These are phyloP conservation scores for Scaptomyza flava DNA, from an alignment of 2,888 invertebrate species.

Conservation along the genomic window DNA sequence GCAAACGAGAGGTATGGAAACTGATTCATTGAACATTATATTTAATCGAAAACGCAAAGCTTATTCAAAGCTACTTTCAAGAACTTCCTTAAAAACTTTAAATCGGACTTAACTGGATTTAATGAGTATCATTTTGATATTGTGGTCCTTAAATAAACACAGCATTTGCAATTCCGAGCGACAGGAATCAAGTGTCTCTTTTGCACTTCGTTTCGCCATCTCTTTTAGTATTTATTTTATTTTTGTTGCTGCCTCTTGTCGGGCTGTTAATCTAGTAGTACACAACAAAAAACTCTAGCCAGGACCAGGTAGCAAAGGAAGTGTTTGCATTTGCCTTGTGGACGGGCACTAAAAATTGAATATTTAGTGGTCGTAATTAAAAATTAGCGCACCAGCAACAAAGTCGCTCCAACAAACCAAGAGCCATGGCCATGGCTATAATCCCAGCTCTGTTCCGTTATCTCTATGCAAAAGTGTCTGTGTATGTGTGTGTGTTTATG, in stretches of 20 bases:
- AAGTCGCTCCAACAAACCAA: constrained; percentile 18
- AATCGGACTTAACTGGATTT: background rate
- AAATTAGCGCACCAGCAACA: constrained; percentile 69
- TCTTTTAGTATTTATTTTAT: background rate
- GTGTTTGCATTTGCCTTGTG: constrained; percentile 61
- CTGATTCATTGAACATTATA: no score
- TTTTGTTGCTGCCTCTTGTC: background rate
- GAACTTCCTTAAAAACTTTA: no score
- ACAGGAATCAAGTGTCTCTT: constrained; percentile 56
- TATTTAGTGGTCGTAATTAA: constrained; percentile 78
- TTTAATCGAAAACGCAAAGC: no score
- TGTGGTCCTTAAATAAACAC: constrained; percentile 50
- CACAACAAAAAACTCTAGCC: constrained; percentile 24
- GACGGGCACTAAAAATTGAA: constrained; percentile 74
- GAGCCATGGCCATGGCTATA: constrained; percentile 33
- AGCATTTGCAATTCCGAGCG: constrained; percentile 61
- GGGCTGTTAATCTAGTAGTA: constrained; percentile 34
- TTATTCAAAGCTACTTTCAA: no score
- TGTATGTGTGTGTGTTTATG: constrained; percentile 7
- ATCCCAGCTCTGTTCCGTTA: constrained; percentile 23
- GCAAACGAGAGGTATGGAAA: no score
- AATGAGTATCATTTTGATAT: constrained; percentile 7
- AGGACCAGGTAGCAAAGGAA: constrained; percentile 51
- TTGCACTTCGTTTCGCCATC: background rate
- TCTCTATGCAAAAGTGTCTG: background rate